Evolutionary conservation across 2,113 vertebrate species (phyloP).

Genomic region (Arothron firmamentum): DNA sequence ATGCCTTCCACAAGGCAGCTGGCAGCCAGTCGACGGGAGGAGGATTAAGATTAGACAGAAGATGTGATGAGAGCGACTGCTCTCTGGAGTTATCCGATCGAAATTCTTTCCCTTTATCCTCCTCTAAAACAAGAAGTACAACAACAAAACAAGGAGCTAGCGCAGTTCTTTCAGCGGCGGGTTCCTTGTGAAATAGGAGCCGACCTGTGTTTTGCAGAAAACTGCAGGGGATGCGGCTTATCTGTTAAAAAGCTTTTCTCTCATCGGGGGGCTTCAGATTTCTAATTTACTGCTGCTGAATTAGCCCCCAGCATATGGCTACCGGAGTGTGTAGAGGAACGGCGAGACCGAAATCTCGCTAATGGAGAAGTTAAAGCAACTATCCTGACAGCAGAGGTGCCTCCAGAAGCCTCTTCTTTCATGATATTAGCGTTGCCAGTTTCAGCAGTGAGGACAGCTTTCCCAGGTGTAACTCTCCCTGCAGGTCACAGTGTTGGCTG

Average conservation of each 20-base stretch:
- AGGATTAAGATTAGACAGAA: slow-evolving; percentile 67
- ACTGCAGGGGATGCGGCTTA: slow-evolving; percentile 30
- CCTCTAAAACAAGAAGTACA: not conserved
- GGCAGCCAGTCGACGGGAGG: slow-evolving; percentile 33
- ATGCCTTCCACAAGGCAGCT: slow-evolving; percentile 49
- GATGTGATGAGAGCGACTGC: slow-evolving; percentile 55
- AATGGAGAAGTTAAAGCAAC: no score
- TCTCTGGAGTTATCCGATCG: slow-evolving; percentile 49
- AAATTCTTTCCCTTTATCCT: slow-evolving; percentile 31
- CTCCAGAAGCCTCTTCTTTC: no score
- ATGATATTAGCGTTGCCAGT: not conserved
- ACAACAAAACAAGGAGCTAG: slow-evolving; percentile 6
- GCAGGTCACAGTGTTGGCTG: no score
- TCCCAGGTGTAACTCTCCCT: not conserved
- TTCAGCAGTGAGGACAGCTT: not conserved
- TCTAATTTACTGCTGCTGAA: no score
- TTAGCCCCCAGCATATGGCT: no score
- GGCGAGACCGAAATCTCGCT: no score
- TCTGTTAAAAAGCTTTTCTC: slow-evolving; percentile 9
- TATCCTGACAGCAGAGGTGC: no score
- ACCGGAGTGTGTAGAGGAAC: not conserved
- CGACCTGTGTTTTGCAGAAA: slow-evolving; percentile 23
- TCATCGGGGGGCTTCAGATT: not conserved
- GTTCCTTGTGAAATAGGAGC: slow-evolving; percentile 16
- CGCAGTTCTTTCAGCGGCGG: slow-evolving; percentile 16